Conservation (phyloP, 1,140 invertebrate genomes). For the Tenebrio molitor region DNA sequence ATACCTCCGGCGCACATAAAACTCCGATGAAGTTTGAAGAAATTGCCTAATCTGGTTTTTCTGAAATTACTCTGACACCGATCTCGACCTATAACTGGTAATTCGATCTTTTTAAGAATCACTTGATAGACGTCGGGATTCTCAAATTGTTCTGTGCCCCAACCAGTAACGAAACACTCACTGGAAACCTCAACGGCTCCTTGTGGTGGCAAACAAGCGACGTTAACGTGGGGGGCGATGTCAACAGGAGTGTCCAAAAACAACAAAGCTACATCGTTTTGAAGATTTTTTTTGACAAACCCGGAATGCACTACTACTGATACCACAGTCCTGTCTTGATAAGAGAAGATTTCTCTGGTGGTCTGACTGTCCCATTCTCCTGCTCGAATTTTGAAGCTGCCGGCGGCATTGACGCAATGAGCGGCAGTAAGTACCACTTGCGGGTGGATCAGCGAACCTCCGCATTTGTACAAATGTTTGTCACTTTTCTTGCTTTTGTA, state of each 20-base stretch:
- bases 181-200: slow-evolving; percentile 44
- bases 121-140: slow-evolving; percentile 67
- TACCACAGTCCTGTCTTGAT: slow-evolving; percentile 62
- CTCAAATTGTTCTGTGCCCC: slow-evolving; percentile 75
- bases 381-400: slow-evolving; percentile 62
- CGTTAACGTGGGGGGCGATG: slow-evolving; percentile 67
- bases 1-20: slow-evolving; percentile 82
- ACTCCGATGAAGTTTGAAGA: slow-evolving; percentile 73
- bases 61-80: slow-evolving; percentile 72
- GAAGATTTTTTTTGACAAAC: slow-evolving; percentile 66
- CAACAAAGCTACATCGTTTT: slow-evolving; percentile 80
- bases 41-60: slow-evolving; percentile 72
- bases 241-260: slow-evolving; percentile 71
- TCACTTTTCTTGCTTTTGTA: slow-evolving; percentile 64
- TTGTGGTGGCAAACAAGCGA: slow-evolving; percentile 68
- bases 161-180: slow-evolving; percentile 74
- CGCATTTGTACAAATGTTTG: slow-evolving; percentile 71
- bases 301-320: slow-evolving; percentile 54
- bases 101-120: slow-evolving; percentile 75
- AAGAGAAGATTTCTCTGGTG: slow-evolving; percentile 66
- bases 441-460: slow-evolving; percentile 72
- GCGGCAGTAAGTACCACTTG: slow-evolving; percentile 72
- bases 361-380: slow-evolving; percentile 72
- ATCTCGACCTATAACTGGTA: slow-evolving; percentile 71
- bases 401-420: slow-evolving; percentile 69